Evolutionary conservation across 2,888 invertebrate species (phyloP), one percentile per base, ranked within the genome.

Genomic region (Drosophila setosimentum): DNA sequence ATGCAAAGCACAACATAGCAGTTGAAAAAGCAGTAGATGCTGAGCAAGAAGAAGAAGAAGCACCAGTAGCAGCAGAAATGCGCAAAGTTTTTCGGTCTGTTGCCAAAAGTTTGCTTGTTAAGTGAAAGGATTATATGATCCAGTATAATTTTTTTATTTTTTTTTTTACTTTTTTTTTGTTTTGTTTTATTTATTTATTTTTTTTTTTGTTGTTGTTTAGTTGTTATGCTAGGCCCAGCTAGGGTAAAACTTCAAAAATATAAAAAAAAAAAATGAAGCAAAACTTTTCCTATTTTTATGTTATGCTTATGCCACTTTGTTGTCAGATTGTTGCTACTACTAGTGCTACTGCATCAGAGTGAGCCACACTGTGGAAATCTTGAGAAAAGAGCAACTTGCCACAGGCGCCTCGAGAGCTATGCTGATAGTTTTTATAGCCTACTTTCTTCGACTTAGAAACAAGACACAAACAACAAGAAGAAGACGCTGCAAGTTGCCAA

Each of bases 41-140:
- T 51, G 55, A 37, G 73, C 55, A 24, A 51, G 35, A 29, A 30
- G 24, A 8, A 65, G 37, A 13, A 55, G 50, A n/a, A 54, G 60
- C 27, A 33, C 21, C 29, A 59, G 59, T 33, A 65, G 66, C 40
- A 69, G 76, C 53, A 75, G 71, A 75, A 78, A 67, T 72, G 70
- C 69, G 60, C 73, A 79, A 79, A 81, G 71, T 81, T 81, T 85
- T 83, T 85, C 82, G 87, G 81, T 71, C 73, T 84, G 82, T 82
- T 84, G 86, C 82, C 84, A 81, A 87, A 85, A 85, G 85, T 87
- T 85, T 87, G 87, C 87, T 87, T 87, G 87, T 87, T 87, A 87
- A 87, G 87, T 87, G 87, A 87, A 87, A 87, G 87, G 87, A 85
- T 85, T 85, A 85, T 85, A 85, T 85, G 85, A 85, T 87, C 87